phyloP scores from a whole-genome alignment of 2,888 invertebrate species.

The Harpalus rubripes region DNA sequence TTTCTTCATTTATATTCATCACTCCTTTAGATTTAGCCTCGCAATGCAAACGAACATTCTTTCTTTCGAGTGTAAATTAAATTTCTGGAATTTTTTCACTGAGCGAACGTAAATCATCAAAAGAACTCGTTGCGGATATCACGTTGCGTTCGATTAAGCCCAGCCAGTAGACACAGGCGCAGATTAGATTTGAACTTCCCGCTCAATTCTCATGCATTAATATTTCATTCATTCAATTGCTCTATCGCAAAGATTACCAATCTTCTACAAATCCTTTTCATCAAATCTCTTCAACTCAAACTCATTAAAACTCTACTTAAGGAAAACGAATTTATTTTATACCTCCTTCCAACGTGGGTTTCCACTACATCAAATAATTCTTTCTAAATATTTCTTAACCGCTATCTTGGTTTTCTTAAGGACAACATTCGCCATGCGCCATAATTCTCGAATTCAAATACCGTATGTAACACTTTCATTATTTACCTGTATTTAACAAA shows the following conservation, averaged over 20 bases:
- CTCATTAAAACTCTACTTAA: constrained; percentile 24
- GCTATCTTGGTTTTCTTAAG: not conserved
- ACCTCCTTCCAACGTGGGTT: not conserved
- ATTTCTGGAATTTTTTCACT: constrained; percentile 62
- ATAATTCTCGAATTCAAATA: too few species aligned
- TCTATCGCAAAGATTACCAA: constrained; percentile 41
- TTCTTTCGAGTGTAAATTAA: constrained; percentile 60
- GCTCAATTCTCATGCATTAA: constrained; percentile 49
- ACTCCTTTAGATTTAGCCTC: constrained; percentile 53
- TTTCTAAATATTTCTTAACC: not conserved
- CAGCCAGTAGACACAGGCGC: constrained; percentile 53
- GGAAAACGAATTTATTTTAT: constrained; percentile 3
- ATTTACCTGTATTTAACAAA: too few species aligned
- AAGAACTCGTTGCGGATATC: constrained; percentile 64
- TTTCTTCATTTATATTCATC: constrained; percentile 55
- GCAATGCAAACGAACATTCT: constrained; percentile 61
- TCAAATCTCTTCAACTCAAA: constrained; percentile 12
- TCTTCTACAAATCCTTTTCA: constrained; percentile 26
- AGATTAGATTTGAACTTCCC: constrained; percentile 58
- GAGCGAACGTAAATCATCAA: constrained; percentile 63
- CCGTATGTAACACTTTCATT: too few species aligned
- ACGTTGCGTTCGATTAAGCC: constrained; percentile 64
- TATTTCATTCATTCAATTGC: constrained; percentile 43
- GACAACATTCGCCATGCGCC: too few species aligned
- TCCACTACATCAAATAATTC: not conserved